A percentile compares a stretch with the other conserved stretches of the same genome.
Evolutionary conservation across 2,113 vertebrate species (phyloP).

Genomic region (Anolis carolinensis): DNA sequence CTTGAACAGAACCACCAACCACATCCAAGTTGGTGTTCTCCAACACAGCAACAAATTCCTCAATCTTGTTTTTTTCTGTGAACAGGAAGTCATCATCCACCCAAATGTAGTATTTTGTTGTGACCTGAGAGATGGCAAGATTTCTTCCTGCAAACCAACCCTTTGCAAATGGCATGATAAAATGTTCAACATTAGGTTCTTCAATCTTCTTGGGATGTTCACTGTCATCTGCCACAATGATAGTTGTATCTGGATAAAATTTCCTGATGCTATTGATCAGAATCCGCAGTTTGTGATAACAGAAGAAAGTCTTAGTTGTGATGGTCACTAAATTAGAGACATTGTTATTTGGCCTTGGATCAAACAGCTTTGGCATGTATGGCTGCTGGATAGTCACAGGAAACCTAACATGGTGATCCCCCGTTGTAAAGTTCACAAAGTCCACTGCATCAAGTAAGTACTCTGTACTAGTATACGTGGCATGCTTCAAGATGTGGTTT

Average conservation of each 20-base stretch:
- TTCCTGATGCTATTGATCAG: conserved; percentile 70
- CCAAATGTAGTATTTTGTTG: conserved; percentile 82
- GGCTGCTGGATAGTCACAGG: conserved; percentile 17
- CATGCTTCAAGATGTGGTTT: conserved; percentile 11
- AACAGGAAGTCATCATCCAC: conserved; percentile 84
- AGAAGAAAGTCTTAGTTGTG: conserved; percentile 77
- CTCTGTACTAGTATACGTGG: conserved; percentile 2
- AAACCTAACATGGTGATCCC: neutral
- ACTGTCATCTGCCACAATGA: conserved; percentile 78
- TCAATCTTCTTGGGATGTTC: conserved; percentile 59
- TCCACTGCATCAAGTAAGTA: conserved; percentile 1
- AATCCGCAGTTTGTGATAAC: conserved; percentile 66
- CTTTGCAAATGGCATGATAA: conserved; percentile 81
- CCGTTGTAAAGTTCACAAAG: neutral
- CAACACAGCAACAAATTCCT: conserved; percentile 78
- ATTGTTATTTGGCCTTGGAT: conserved; percentile 41
- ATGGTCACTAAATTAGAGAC: conserved; percentile 76
- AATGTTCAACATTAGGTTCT: conserved; percentile 70
- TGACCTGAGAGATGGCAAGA: conserved; percentile 80
- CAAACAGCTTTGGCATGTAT: neutral
- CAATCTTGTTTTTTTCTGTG: conserved; percentile 71
- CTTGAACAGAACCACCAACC: conserved; percentile 75
- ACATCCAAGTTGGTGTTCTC: conserved; percentile 76
- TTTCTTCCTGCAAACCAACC: conserved; percentile 85
- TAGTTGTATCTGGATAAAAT: conserved; percentile 71